Base-by-base conservation (phyloP, 2,888 invertebrate genomes). In the Taphrorychus bicolor region DNA sequence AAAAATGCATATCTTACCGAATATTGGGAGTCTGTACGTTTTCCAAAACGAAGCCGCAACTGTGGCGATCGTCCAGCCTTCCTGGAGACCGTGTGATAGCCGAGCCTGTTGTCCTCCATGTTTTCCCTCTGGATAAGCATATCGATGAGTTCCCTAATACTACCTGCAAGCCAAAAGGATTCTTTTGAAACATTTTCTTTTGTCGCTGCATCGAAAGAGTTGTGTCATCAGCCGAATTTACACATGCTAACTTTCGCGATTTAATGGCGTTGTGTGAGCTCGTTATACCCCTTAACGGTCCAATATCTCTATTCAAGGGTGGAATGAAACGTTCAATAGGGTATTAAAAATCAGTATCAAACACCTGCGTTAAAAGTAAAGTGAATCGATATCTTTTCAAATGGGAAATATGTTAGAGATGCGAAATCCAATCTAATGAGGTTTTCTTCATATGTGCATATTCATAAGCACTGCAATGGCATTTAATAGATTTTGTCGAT, bases 51-150 rank as follows among this genome's bases (percentile, higher is more conserved):
- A 65, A 93, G 86, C 17, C 92, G 86, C 42, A 92, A 83, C 0
- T 91, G 91, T 0, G 92, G 92, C 14, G 91, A 91, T 70, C 92
- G 86, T 76, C 91, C 90, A 3, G 91, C 90, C 81, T 92, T 92
- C 78, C 92, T 88, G 54, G 91, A 90, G 22, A 92, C 87, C 76
- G 91, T 87, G 80, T 92, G 91, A 7, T 87, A 87, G 3, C 79
- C 81, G 64, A 86, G 88, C 18, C 88, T 87, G 59, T 32, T 62
- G 48, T 86, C 82, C 70, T 87, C 87, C 59, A 88, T 79, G n/a
- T 87, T 87, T 76, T 88, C 88, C 81, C 87, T 87, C 74, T 87
- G 88, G 49, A 88, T 84, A 40, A 89, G 80, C 60, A 88, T 81
- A 49, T 89, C 88, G 80, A 88, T 87, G 67, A 89, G 80, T 42